A percentile compares a stretch with the other conserved stretches of the same genome.
phyloP scores from a whole-genome alignment of 2,113 vertebrate species.

The Meriones unguiculatus region DNA sequence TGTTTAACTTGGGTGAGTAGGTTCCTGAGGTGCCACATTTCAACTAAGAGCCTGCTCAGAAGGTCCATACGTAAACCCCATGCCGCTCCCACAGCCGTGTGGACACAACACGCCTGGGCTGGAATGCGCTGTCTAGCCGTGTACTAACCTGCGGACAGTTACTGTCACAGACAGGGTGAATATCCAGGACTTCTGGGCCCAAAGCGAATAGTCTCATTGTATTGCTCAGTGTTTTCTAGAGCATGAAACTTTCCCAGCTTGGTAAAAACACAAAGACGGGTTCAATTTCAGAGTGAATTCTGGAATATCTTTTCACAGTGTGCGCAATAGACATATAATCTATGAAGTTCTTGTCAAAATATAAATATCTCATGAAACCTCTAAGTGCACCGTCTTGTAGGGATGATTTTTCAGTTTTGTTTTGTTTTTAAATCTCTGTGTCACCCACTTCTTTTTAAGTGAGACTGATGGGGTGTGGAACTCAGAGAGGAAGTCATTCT shows the following conservation, averaged over 20 bases:
- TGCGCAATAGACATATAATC: background rate
- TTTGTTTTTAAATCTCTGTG: background rate
- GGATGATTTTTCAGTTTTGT: background rate
- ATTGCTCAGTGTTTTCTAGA: background rate
- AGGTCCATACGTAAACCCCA: background rate
- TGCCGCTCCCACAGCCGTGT: background rate
- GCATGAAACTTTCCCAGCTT: background rate
- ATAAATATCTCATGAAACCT: background rate
- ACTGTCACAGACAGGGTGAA: background rate
- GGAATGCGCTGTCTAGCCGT: background rate
- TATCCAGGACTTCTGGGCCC: background rate
- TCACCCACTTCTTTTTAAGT: constrained; percentile 1
- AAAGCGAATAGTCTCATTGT: background rate
- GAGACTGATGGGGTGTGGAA: background rate
- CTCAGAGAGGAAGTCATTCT: background rate
- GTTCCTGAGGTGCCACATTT: constrained; percentile 5
- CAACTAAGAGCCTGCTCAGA: background rate
- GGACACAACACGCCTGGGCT: background rate
- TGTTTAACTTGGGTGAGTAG: constrained; percentile 63
- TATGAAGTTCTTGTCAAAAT: background rate
- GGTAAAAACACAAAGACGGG: background rate
- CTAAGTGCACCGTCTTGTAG: background rate
- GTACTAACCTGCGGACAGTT: background rate
- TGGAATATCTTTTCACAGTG: background rate
- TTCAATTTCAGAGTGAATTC: background rate